Evolutionary conservation across 2,888 invertebrate species (phyloP), one percentile per base, ranked within the genome.

Genomic region (Andrena haemorrhoa): DNA sequence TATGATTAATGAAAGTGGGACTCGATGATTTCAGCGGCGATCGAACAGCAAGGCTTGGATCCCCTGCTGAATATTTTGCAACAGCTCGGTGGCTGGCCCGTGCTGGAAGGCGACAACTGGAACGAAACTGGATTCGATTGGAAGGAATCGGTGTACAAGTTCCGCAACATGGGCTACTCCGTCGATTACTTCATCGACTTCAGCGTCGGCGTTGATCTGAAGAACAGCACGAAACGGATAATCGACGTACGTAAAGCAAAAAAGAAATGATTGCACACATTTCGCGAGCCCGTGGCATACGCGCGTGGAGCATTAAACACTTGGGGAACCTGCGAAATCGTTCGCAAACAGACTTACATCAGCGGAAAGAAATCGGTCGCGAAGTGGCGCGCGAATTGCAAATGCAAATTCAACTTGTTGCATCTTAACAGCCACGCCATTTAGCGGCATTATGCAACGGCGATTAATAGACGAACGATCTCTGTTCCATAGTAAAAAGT

Each of bases 21-120:
- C 6, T 53, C 16, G 31, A 31, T 51, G 7, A 8, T 85, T 84
- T 73, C 93, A 98, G 98, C 96, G 85, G 94, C 96, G 26, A 98
- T 99, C 89, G 98, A 98, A 92, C 94, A 95, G 2, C 95, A 97
- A 66, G 98, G 98, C 0, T 93, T 97, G 60, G 94, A 94, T 2
- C 98, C 98, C 0, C 95, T 98, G 53, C 94, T 95, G 74, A 94
- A 95, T 0, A 96, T 98, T 92, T 94, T 98, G 72, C 95, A 95
- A 49, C 95, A 95, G n/a, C 95, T 99, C 29, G 98, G 99, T 0
- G 98, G 98, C 2, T 99, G 98, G 98, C 99, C 99, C 0, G 97
- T 97, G n/a, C 94, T 98, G 51, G 96, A 97, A 85, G 98, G 97
- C 0, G 95, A 96, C 41, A 85, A 92, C 0, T 98, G 98, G 98